Base-by-base conservation (phyloP, 1,140 invertebrate species). In the Daktulosphaira vitifoliae region DNA sequence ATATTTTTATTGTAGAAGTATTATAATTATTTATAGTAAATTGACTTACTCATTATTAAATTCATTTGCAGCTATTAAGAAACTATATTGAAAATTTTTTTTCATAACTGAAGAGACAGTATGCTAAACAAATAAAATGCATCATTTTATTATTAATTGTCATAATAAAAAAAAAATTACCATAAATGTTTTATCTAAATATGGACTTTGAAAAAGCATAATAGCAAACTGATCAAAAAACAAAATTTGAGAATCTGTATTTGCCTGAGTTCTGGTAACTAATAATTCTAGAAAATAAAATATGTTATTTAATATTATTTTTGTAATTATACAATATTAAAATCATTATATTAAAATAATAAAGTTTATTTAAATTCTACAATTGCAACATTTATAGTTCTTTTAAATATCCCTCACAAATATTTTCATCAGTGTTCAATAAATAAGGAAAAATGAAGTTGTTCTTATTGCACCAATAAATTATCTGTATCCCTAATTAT, bases 151-250 rank as follows among this genome's bases (percentile, higher is more conserved):
- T 42, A 23, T 39, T 38, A 39, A 39, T 39, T 26, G 6, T 53
- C 42, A 29, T 38, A 5, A 46, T 1, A 22, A n/a, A 66, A 59
- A 39, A 37, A 8, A 59, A 67, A 59, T 67, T 65, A 72, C 71
- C 51, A 69, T 54, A 33, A 72, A 69, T 9, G 56, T 53, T 68
- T 75, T 72, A 70, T 86, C 79, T 38, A 86, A 77, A 68, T 75
- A 62, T 66, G 75, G 54, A 49, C 73, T 71, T 59, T 76, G 71
- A 25, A 73, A 72, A 52, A 87, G 75, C 48, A 87, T 74, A 62
- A 77, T 74, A 13, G 81, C 79, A 25, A 90, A 72, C 72, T 87
- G 83, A 76, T 90, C 87, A 72, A 86, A 88, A 71, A 84, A 87
- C 18, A 88, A 75, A 18, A 81, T 82, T 68, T 82, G 74, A 51